Conservation (phyloP, 2,797 vertebrate genomes). For the Sparus aurata region DNA sequence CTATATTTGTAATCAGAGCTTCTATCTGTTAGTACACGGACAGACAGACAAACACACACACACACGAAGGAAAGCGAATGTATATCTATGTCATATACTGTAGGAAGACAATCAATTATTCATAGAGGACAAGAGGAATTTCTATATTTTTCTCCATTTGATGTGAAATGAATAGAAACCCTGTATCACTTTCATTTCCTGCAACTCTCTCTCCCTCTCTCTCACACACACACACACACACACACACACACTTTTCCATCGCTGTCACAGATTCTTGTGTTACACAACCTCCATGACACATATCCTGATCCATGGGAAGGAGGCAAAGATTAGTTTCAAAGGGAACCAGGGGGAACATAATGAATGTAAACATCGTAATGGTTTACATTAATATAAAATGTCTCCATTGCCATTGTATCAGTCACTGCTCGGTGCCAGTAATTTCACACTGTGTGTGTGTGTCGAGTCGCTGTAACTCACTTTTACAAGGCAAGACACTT, state of each 20-base stretch:
- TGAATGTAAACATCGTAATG: constrained; percentile 64
- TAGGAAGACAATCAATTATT: constrained; percentile 81
- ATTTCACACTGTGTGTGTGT: constrained; percentile 45
- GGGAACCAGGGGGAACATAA: constrained; percentile 48
- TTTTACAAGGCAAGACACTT: constrained; percentile 58
- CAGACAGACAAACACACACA: constrained; percentile 14
- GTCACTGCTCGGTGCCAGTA: constrained; percentile 35
- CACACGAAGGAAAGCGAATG: constrained; percentile 27
- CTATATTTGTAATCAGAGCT: constrained; percentile 63
- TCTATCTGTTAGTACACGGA: constrained; percentile 35
- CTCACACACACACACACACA: not conserved
- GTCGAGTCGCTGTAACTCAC: constrained; percentile 53
- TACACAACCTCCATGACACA: constrained; percentile 61
- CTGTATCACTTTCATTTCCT: constrained; percentile 68
- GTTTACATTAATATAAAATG: constrained; percentile 54
- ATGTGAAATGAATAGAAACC: constrained; percentile 63
- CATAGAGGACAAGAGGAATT: constrained; percentile 67
- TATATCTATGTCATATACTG: constrained; percentile 73
- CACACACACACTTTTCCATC: constrained; percentile 15
- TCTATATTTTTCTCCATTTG: constrained; percentile 67
- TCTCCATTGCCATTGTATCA: constrained; percentile 21
- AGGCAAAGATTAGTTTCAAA: constrained; percentile 62
- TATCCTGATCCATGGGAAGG: constrained; percentile 58
- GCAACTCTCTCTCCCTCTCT: constrained; percentile 11
- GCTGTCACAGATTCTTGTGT: constrained; percentile 49